Evolutionary conservation across 1,140 invertebrate genomes (phyloP).

Genomic region (Lucilia sericata): DNA sequence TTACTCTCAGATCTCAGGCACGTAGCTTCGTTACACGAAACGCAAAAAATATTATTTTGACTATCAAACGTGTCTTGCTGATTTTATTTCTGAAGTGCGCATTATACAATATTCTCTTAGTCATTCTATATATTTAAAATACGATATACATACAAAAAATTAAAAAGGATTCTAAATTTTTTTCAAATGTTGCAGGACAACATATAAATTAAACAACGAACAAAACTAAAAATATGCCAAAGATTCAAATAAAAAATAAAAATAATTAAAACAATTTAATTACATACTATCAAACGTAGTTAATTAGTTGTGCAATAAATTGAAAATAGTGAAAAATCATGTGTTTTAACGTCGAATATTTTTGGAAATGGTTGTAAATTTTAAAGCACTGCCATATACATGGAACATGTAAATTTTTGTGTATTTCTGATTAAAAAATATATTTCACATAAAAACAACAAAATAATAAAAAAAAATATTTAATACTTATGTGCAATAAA

Average conservation of each 20-base stretch:
- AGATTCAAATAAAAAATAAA: not conserved
- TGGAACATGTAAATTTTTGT: no score
- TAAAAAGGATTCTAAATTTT: constrained; percentile 46
- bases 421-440: no score
- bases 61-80: constrained; percentile 4
- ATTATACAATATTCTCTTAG: constrained; percentile 36
- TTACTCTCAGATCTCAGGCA: constrained; percentile 47
- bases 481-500: no score
- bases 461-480: no score
- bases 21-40: constrained; percentile 41
- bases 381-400: no score
- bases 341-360: no score
- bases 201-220: constrained; percentile 47
- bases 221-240: constrained; percentile 34
- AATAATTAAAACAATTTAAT: not conserved
- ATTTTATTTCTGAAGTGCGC: constrained; percentile 46
- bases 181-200: constrained; percentile 59
- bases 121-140: not conserved
- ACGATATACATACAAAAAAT: constrained; percentile 48
- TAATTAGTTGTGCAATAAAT: constrained; percentile 2
- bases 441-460: no score
- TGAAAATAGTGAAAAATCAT: not conserved
- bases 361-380: no score
- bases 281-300: not conserved
- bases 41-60: constrained; percentile 12